Evolutionary conservation across 2,888 invertebrate species (phyloP).

Genomic region (Fabriciana adippe): DNA sequence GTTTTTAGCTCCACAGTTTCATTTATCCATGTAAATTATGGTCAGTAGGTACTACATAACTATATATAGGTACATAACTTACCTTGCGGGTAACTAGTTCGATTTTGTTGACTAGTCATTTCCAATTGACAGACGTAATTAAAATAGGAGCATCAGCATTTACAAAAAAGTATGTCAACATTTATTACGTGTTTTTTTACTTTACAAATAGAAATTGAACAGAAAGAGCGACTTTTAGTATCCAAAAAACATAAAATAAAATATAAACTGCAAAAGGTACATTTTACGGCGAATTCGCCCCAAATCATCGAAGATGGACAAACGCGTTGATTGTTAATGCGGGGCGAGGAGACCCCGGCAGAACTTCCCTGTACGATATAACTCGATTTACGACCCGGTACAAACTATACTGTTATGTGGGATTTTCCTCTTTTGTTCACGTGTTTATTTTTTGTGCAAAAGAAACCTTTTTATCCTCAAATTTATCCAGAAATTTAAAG

Average conservation of each 20-base stretch:
- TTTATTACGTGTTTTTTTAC: no score
- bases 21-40: no score
- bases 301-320: constrained; percentile 47
- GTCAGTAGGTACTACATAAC: no score
- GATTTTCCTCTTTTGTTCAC: background rate
- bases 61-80: no score
- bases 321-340: constrained; percentile 51
- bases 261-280: background rate
- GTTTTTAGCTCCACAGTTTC: no score
- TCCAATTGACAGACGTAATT: no score
- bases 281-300: constrained; percentile 27
- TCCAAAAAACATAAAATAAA: background rate
- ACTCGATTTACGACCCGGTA: constrained; percentile 20
- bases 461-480: background rate
- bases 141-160: no score
- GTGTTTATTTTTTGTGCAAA: background rate
- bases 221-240: background rate
- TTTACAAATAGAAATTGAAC: no score
- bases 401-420: constrained; percentile 1
- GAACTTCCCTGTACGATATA: constrained; percentile 9
- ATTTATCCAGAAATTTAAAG: no score
- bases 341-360: constrained; percentile 26
- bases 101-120: no score
- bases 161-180: no score
- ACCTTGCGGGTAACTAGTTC: no score